These are phyloP conservation scores for Oligia latruncula DNA, from an alignment of 2,888 invertebrate species.

Conservation along the genomic window DNA sequence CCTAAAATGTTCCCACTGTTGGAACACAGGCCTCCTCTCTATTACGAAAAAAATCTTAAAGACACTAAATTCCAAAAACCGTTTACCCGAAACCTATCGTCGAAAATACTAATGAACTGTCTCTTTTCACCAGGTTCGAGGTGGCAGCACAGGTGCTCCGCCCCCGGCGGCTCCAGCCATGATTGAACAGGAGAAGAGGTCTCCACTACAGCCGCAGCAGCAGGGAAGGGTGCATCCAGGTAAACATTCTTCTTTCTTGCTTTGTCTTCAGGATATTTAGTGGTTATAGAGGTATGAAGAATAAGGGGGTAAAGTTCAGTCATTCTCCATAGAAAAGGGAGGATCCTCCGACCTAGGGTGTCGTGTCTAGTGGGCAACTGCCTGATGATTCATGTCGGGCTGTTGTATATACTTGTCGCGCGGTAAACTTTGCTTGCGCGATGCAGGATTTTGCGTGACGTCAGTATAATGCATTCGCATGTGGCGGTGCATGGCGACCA, in stretches of 20 bases:
- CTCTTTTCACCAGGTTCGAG: conserved; percentile 80
- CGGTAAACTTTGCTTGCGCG: neutral
- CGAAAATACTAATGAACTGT: neutral
- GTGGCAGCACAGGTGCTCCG: conserved; percentile 85
- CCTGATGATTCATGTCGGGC: neutral
- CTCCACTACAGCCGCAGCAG: conserved; percentile 93
- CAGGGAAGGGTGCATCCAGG: conserved; percentile 74
- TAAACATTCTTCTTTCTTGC: conserved; percentile 17
- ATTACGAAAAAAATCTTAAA: neutral
- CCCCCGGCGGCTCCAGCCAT: conserved; percentile 84
- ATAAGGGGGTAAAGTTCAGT: neutral
- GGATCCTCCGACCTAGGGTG: too few relatives aligned
- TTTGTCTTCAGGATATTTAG: neutral
- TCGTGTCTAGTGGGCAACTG: too few relatives aligned
- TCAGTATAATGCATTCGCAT: neutral
- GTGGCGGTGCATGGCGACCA: neutral
- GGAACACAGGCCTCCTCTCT: too few relatives aligned
- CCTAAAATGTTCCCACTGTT: too few relatives aligned
- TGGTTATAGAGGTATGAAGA: too few relatives aligned
- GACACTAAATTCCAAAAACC: too few relatives aligned
- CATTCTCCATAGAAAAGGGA: too few relatives aligned
- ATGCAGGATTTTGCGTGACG: neutral
- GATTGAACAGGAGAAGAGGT: conserved; percentile 91
- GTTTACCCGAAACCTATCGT: neutral
- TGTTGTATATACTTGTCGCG: neutral